A percentile compares a stretch with the other conserved stretches of the same genome.
These are phyloP conservation scores for Frankliniella fusca DNA, from an alignment of 2,888 invertebrate species.

Conservation along the genomic window DNA sequence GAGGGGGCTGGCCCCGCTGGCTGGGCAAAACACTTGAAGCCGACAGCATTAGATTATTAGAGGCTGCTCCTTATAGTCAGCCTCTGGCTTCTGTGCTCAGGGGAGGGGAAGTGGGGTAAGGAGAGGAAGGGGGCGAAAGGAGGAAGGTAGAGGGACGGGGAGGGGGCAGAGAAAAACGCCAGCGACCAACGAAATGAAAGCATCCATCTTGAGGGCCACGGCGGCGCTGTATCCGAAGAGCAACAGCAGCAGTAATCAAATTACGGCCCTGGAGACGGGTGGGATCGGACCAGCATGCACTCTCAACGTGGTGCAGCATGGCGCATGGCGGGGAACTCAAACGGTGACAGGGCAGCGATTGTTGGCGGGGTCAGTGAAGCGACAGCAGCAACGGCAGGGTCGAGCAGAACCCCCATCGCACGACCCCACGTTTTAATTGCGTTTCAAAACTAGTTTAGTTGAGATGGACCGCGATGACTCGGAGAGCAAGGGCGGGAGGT, in stretches of 20 bases:
- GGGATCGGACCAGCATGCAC: no score
- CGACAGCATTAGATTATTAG: slow-evolving; percentile 24
- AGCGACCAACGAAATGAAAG: slow-evolving; percentile 11
- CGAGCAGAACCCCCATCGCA: no score
- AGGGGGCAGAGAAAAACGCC: background rate
- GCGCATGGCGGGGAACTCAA: no score
- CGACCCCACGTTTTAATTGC: background rate
- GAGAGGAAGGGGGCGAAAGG: background rate
- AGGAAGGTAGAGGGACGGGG: background rate
- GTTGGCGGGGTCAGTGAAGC: no score
- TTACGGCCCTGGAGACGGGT: background rate
- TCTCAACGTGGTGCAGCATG: no score
- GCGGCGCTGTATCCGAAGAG: background rate
- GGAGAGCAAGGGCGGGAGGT: no score
- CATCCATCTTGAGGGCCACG: slow-evolving; percentile 8
- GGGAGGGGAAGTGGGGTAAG: background rate
- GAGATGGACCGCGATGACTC: no score
- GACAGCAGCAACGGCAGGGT: no score
- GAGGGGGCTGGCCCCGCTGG: background rate
- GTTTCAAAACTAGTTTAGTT: background rate
- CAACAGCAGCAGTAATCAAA: background rate
- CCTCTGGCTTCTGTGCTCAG: background rate
- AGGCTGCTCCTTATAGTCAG: background rate
- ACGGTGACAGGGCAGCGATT: no score
- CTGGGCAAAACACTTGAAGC: slow-evolving; percentile 6